Evolutionary conservation across 2,888 invertebrate genomes (phyloP).

Genomic region (Drosophila kambysellisi): DNA sequence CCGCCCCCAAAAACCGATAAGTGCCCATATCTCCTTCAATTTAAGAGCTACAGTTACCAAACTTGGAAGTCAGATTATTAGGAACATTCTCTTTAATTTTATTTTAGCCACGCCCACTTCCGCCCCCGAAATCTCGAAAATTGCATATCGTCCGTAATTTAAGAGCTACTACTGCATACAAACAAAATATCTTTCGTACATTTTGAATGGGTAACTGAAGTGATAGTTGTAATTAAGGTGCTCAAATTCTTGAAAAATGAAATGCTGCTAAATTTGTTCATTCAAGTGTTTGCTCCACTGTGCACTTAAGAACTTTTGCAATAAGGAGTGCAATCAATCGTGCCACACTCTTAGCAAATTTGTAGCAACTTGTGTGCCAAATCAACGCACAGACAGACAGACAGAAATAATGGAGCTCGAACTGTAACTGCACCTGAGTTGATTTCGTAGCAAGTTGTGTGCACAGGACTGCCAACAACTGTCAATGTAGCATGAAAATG

Average conservation of each 20-base stretch:
- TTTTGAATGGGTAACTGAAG: too few species aligned
- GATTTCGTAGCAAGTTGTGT: conserved; percentile 20
- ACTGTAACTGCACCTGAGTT: conserved; percentile 46
- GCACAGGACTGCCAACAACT: conserved; percentile 49
- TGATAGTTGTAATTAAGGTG: not conserved
- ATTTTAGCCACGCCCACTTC: too few species aligned
- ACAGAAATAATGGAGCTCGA: not conserved
- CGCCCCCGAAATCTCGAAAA: too few species aligned
- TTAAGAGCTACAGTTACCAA: too few species aligned
- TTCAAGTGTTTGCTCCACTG: conserved; percentile 1
- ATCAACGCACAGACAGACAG: conserved; percentile 7
- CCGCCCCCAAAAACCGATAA: too few species aligned
- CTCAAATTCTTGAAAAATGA: not conserved
- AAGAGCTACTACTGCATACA: not conserved
- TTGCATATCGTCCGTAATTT: too few species aligned
- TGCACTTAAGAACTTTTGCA: conserved; percentile 24
- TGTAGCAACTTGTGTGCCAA: conserved; percentile 33
- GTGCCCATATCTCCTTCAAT: too few species aligned
- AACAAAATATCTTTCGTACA: too few species aligned
- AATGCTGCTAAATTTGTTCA: not conserved
- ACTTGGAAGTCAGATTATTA: too few species aligned
- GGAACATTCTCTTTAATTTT: too few species aligned
- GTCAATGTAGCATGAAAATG: conserved; percentile 61
- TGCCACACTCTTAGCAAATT: conserved; percentile 6
- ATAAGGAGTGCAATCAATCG: conserved; percentile 50